Evolutionary conservation across 2,113 vertebrate genomes (phyloP).

Genomic region (Bubo scandiacus): DNA sequence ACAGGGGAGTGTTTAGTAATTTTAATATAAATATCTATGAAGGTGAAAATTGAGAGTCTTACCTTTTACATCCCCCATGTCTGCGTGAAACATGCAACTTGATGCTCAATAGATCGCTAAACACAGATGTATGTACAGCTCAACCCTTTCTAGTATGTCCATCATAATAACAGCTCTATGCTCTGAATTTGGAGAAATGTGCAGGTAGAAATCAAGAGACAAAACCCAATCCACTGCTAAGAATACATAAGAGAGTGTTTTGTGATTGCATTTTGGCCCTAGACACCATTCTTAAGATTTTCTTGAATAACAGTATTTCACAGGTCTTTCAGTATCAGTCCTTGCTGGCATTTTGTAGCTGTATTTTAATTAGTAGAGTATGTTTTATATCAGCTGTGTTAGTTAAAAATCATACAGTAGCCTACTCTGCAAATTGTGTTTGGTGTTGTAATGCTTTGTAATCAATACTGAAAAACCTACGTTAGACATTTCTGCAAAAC

Average conservation of each 20-base stretch:
- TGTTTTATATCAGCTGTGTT: background rate
- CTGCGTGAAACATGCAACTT: background rate
- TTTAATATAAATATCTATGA: background rate
- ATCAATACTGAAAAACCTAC: background rate
- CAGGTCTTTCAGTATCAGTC: background rate
- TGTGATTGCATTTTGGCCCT: background rate
- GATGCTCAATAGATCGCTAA: background rate
- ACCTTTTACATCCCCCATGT: background rate
- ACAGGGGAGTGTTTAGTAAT: background rate
- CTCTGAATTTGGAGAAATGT: background rate
- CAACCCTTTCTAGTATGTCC: background rate
- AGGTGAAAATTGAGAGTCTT: background rate
- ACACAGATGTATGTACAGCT: background rate
- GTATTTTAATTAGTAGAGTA: background rate
- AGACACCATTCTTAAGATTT: background rate
- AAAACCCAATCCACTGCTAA: background rate
- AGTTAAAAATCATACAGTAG: background rate
- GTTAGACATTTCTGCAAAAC: background rate
- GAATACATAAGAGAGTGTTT: background rate
- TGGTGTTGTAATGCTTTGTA: background rate
- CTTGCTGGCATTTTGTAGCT: background rate
- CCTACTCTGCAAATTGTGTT: background rate
- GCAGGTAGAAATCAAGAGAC: background rate
- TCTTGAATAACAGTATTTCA: background rate
- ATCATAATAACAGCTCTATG: background rate